Base-by-base conservation (phyloP, 2,797 vertebrate genomes). In the Morus bassanus region DNA sequence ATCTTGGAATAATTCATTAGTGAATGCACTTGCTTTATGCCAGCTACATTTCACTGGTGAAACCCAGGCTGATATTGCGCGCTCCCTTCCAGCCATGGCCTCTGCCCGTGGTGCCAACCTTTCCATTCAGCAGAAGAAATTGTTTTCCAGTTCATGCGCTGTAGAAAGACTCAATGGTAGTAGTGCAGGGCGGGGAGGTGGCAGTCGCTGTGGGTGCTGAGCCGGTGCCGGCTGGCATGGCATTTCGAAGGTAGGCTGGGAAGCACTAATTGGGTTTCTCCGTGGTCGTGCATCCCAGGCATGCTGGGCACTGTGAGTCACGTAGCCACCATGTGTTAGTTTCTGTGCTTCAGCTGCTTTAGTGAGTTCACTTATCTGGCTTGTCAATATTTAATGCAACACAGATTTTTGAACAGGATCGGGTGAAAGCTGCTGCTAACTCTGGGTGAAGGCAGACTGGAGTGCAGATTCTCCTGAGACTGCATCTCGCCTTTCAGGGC, bases 1-100 rank as follows among this genome's bases (percentile, higher is more conserved):
- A 81, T 89, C 51, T 93, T 86, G 87, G 89, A 95, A 86, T 84
- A 96, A 88, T 94, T 93, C 35, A 90, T 88, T 73, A 89, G 35
- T 33, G 51, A 82, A 46, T 5, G 28, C 7, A 2, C 61, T 83
- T 81, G 46, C 60, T 91, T 81, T 67, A 27, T 88, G 69, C 91
- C 63, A 77, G 72, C 63, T 73, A 28, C 27, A 11, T 72, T 64
- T 85, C 19, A 16, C 16, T 53, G 86, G 56, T 61, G 87, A 81
- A 85, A 43, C 50, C 16, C 46, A 67, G 53, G 28, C 46, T 37
- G 86, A 78, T 31, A 35, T 46, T 5, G 4, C 0, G 4, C 4
- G 3, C 61, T 81, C 30, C 10, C 17, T 78, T 83, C 46, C 83
- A 81, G 68, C 60, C 56, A 7, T 17, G 35, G 63, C n/a, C 30